Evolutionary conservation across 2,797 vertebrate genomes (phyloP).

Genomic region (Florisuga fusca): DNA sequence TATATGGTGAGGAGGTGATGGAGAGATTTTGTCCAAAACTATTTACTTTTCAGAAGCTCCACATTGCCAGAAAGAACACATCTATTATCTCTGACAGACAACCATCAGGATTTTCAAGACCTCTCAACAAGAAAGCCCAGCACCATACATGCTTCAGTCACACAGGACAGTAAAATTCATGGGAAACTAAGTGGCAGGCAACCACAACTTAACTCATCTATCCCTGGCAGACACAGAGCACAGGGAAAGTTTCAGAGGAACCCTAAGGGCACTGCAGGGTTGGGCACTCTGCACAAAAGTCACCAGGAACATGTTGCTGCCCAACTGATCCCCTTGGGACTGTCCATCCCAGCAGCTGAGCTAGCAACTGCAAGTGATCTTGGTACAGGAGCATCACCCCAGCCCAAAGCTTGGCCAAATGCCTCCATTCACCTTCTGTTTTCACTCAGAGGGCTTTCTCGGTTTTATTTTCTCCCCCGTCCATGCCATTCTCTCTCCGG

Average conservation of each 20-base stretch:
- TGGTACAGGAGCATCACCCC: not conserved
- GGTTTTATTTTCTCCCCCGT: accelerated
- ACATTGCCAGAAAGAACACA: accelerated
- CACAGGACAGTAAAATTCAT: not conserved
- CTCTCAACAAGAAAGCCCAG: not conserved
- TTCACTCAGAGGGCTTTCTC: not conserved
- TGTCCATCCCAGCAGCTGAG: not conserved
- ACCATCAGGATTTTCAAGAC: not conserved
- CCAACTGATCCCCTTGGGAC: not conserved
- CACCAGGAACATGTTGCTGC: accelerated
- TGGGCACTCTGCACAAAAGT: not conserved
- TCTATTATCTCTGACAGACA: not conserved
- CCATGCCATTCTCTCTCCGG: not conserved
- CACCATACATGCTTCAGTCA: not conserved
- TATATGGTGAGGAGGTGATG: not conserved
- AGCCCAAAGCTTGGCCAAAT: not conserved
- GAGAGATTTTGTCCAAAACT: not conserved
- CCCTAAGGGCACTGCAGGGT: not conserved
- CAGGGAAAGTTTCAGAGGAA: not conserved
- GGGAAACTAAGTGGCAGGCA: not conserved
- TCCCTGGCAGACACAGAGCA: not conserved
- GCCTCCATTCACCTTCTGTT: not conserved
- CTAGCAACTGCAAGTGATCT: not conserved
- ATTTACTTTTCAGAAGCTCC: not conserved
- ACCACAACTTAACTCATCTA: not conserved